Evolutionary conservation across 92 coral and sea anemone species (phyloP).

Genomic region (Parazoanthus atlanticus): DNA sequence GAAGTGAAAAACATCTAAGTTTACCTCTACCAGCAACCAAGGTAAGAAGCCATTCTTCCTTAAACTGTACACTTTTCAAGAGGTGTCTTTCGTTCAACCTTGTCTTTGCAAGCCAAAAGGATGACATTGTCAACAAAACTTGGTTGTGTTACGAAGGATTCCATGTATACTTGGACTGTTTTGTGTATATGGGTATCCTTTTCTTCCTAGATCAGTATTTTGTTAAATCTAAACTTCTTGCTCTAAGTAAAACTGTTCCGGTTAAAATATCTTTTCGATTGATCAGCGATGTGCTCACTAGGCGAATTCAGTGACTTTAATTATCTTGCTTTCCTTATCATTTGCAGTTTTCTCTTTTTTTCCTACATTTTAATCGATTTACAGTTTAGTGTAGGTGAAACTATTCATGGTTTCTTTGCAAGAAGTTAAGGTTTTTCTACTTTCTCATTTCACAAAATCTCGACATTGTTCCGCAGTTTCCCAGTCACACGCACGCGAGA

Average conservation of each 20-base stretch:
- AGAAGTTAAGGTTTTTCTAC: too few species aligned
- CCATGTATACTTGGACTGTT: background rate
- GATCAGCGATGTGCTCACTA: background rate
- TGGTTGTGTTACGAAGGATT: background rate
- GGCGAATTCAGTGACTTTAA: background rate
- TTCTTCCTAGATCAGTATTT: background rate
- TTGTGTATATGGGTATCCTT: background rate
- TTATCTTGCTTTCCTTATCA: background rate
- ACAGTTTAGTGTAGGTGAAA: background rate
- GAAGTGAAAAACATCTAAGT: background rate
- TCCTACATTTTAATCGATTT: too few species aligned
- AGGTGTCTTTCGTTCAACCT: background rate
- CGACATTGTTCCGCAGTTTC: background rate
- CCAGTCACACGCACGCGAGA: background rate
- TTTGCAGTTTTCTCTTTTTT: too few species aligned
- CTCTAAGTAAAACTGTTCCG: background rate
- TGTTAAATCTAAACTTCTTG: background rate
- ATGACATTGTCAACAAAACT: background rate
- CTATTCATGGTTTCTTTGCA: too few species aligned
- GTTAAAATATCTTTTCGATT: too few species aligned
- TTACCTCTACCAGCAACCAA: conserved; percentile 1
- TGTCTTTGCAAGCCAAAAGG: background rate
- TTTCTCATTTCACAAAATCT: too few species aligned
- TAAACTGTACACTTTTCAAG: background rate
- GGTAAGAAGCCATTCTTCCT: background rate